Percentiles rank a stretch among this genome's conserved stretches.
phyloP scores from a whole-genome alignment of 2,888 invertebrate species.

The Lamellibrachia columna region DNA sequence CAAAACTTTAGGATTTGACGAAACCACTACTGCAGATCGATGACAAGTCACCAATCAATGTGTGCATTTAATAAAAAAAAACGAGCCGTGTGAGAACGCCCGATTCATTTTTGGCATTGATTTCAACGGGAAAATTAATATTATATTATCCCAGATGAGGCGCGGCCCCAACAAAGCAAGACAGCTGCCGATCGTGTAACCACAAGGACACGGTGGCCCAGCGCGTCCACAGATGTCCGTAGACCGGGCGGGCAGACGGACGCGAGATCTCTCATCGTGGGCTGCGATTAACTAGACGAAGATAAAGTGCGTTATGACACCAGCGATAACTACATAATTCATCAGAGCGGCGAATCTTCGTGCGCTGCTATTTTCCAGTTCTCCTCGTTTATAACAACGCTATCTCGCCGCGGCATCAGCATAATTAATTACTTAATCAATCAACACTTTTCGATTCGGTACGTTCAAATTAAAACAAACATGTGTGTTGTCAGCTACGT shows the following conservation, averaged over 20 bases:
- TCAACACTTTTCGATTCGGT: neutral
- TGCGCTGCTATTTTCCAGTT: neutral
- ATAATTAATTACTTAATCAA: conserved; percentile 9
- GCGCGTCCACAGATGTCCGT: neutral
- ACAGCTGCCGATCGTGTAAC: neutral
- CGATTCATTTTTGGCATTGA: neutral
- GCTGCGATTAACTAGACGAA: neutral
- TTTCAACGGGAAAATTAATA: neutral
- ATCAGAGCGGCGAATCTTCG: neutral
- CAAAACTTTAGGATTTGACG: too few species aligned
- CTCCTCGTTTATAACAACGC: neutral
- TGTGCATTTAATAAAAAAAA: neutral
- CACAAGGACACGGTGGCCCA: neutral
- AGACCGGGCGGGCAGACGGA: neutral
- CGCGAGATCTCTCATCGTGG: neutral
- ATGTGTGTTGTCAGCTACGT: neutral
- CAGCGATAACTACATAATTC: neutral
- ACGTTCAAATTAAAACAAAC: conserved; percentile 7
- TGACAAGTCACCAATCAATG: too few species aligned
- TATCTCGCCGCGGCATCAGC: neutral
- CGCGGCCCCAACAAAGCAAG: too few species aligned
- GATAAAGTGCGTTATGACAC: neutral
- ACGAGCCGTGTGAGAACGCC: neutral
- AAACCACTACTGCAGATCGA: too few species aligned
- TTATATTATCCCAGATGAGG: too few species aligned